Conservation (phyloP, 2,113 vertebrate genomes). For the Hippopotamus amphibius region DNA sequence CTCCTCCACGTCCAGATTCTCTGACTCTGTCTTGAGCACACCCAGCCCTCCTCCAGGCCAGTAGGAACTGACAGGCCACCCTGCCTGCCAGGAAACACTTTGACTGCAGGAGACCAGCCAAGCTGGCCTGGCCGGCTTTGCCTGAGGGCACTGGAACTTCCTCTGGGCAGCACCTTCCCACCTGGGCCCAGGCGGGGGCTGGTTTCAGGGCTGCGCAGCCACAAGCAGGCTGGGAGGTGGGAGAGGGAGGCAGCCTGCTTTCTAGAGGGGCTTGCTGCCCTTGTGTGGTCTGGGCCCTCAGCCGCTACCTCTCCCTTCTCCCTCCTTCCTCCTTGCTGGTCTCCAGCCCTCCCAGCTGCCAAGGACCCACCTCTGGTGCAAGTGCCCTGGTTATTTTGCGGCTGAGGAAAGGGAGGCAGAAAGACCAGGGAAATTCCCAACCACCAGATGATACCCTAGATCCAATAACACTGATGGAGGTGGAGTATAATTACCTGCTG, state of each 20-base stretch:
- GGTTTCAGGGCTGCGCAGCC: neutral
- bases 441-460: neutral
- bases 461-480: neutral
- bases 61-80: neutral
- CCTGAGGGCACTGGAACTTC: accelerated
- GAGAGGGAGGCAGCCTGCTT: slow-evolving; percentile 47
- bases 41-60: neutral
- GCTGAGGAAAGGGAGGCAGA: neutral
- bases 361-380: neutral
- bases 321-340: neutral
- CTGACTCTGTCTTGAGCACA: neutral
- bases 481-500: neutral
- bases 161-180: neutral
- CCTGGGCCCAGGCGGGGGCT: neutral
- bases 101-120: slow-evolving; percentile 39
- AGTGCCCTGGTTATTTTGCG: neutral
- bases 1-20: neutral
- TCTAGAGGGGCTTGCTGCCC: slow-evolving; percentile 83
- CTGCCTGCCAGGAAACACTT: slow-evolving; percentile 28
- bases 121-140: neutral
- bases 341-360: neutral
- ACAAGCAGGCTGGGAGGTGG: slow-evolving; percentile 66
- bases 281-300: slow-evolving; percentile 74
- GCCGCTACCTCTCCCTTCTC: neutral
- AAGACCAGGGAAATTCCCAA: neutral